A percentile compares a stretch with the other conserved stretches of the same genome.
Evolutionary conservation across 1,140 invertebrate genomes (phyloP).

Genomic region (Radopholus similis): DNA sequence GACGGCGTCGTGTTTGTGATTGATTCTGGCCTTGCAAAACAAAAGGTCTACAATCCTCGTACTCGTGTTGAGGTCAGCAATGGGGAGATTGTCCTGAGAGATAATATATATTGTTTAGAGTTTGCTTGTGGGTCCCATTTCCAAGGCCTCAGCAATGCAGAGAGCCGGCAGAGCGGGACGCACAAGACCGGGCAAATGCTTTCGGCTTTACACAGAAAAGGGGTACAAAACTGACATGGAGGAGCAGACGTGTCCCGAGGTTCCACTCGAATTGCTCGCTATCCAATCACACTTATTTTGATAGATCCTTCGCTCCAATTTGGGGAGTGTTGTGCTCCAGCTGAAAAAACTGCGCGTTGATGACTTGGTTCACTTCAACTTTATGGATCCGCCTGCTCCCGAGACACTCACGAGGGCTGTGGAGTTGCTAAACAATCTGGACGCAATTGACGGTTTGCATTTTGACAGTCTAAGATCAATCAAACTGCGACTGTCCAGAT

Average conservation of each 20-base stretch:
- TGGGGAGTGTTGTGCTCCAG: neutral
- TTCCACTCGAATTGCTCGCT: neutral
- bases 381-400: conserved; percentile 69
- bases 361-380: conserved; percentile 64
- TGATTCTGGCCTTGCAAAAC: conserved; percentile 81
- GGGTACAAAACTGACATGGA: neutral
- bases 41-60: conserved; percentile 65
- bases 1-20: conserved; percentile 80
- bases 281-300: neutral
- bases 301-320: conserved; percentile 1
- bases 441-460: conserved; percentile 26
- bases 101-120: neutral
- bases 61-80: conserved; percentile 54
- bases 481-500: neutral
- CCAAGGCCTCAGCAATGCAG: conserved; percentile 63
- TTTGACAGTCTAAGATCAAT: neutral
- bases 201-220: conserved; percentile 44
- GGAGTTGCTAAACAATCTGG: conserved; percentile 44
- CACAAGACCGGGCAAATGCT: conserved; percentile 70
- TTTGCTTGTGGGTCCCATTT: conserved; percentile 49
- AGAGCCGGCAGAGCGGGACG: conserved; percentile 74
- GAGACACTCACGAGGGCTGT: conserved; percentile 65
- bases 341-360: conserved; percentile 60
- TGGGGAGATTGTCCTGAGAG: conserved; percentile 61
- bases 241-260: neutral